These are phyloP conservation scores for Bos taurus DNA, from an alignment of 2,113 vertebrate genomes.

Conservation along the genomic window DNA sequence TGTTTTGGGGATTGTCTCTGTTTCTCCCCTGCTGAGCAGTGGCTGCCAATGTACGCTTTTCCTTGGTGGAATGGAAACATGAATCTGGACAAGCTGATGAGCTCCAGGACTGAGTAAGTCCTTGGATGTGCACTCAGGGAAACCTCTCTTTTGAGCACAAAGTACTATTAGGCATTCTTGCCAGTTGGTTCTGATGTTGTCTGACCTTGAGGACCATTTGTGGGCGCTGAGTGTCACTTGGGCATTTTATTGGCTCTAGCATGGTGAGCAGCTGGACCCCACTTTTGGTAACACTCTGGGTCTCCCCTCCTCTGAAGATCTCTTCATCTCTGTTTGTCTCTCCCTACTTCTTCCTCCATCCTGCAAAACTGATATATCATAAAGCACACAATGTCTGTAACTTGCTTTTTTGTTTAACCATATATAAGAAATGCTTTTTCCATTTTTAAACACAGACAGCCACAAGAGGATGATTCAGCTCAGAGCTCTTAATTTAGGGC, in stretches of 20 bases:
- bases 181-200: background rate
- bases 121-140: background rate
- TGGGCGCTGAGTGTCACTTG: background rate
- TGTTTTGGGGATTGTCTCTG: rapidly evolving
- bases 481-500: background rate
- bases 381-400: background rate
- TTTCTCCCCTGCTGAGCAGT: background rate
- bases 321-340: background rate
- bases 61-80: background rate
- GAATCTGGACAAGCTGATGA: background rate
- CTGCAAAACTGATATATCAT: background rate
- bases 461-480: background rate
- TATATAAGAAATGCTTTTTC: background rate
- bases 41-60: background rate
- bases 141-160: background rate
- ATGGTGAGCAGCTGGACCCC: background rate
- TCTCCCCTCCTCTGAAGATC: background rate
- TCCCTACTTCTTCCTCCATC: background rate
- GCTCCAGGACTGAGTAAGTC: background rate
- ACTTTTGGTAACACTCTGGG: background rate
- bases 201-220: background rate
- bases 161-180: background rate
- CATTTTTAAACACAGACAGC: background rate
- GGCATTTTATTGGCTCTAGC: background rate
- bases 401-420: background rate